Evolutionary conservation across 2,113 vertebrate genomes (phyloP), one percentile per base, ranked within the genome.

Genomic region (Gopherus flavomarginatus): DNA sequence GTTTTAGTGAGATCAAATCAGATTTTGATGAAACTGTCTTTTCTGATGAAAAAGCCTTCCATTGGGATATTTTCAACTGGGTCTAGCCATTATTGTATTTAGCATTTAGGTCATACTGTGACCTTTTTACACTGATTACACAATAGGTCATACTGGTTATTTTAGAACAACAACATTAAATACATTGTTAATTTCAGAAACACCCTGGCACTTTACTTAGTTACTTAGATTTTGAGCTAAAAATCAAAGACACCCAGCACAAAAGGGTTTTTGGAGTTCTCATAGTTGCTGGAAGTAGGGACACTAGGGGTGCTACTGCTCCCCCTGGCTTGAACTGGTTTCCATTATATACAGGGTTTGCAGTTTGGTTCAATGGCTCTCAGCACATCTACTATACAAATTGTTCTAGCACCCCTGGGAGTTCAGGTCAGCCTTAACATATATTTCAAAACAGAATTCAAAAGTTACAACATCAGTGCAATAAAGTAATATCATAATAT

Each of bases 191-290:
- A 80, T 72, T 85, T 78, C 42, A 47, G 42, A 96, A 93, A 84
- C 44, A 4, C 56, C 22, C 56, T 81, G 85, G 69, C 88, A 92
- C 93, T 93, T 92, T 95, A 93, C 94, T 96, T 0, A 77, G 93
- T 95, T 88, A 80, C 88, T 89, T 96, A 85, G 69, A 77, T 94
- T 90, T 96, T 91, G 79, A 89, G 92, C 79, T 59, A 92, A 96
- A 97, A 94, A 22, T 77, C 84, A 83, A 96, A 94, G 86, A 35
- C 50, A 38, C 19, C 26, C 9, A 24, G 11, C 86, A 80, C 89
- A 83, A 94, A 89, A 89, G 86, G 91, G 29, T 90, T 57, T 57
- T 57, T 11, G 19, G 69, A 56, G 38, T 88, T 95, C 59, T 19
- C 57, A 62, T 14, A 62, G 27, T 27, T 31, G 57, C 57, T 62